Conservation (phyloP, 2,113 vertebrate species). For the Leptodactylus fuscus region DNA sequence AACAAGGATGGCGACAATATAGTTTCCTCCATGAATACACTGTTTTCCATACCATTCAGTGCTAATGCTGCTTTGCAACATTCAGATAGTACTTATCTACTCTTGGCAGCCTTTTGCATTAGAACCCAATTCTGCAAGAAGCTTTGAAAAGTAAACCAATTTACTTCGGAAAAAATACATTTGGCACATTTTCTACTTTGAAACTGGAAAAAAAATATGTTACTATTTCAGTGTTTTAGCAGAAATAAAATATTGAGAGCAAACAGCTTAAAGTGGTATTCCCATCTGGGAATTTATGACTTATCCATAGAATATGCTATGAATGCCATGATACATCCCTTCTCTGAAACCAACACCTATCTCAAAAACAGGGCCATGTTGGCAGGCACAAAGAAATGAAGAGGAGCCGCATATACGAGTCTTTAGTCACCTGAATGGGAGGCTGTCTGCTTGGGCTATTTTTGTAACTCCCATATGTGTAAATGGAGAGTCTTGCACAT, state of each 20-base stretch:
- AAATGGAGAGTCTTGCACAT: no score
- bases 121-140: background rate
- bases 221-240: background rate
- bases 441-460: no score
- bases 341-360: no score
- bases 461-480: no score
- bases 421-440: no score
- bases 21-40: background rate
- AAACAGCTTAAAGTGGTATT: background rate
- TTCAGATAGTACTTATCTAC: slow-evolving; percentile 4
- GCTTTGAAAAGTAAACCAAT: background rate
- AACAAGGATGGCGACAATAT: background rate
- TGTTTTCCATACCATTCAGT: background rate
- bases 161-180: background rate
- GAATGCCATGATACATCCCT: no score
- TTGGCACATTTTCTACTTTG: background rate
- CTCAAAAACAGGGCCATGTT: no score
- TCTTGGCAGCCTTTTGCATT: background rate
- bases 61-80: background rate
- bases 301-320: no score
- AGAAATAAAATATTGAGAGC: background rate
- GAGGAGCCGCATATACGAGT: no score
- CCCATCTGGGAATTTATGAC: no score
- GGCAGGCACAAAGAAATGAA: no score
- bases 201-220: background rate